Base-by-base conservation (phyloP, 2,113 vertebrate genomes). In the Ceratotherium simum region DNA sequence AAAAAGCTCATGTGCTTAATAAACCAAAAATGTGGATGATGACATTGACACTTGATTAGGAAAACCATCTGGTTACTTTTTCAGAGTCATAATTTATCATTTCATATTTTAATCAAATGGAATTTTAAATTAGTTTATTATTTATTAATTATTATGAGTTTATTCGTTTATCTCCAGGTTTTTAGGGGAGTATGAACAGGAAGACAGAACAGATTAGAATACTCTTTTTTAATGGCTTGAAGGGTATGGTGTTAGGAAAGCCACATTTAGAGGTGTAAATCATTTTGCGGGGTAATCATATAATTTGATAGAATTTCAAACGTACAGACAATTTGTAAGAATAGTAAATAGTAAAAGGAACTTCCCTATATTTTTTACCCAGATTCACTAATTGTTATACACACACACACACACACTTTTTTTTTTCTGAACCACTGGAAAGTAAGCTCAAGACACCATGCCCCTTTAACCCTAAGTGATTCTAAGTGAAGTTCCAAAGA, bases 221-320 rank as follows among this genome's bases (percentile, higher is more conserved):
- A 6, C 12, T 39, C 60, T 73, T 70, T 81, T 36, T n/a, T 46
- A 27, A 25, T 60, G 21, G 39, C 20, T 58, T 65, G 10, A 60
- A 67, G 10, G 62, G 18, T 36, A 16, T 64, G 20, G 42, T 75
- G 8, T 92, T 39, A 80, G 39, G 23, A 62, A 58, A 78, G 75
- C 3, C 8, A 18, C 6, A 60, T 27, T 67, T 91, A 76, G 69
- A 97, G 42, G 82, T 39, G 8, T 7, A 39, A 5, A 64, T 93
- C 1, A 51, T 86, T 69, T 91, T 70, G 25, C 25, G 39, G 23
- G 31, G 56, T 64, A 90, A 62, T 64, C 3, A 76, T 85, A 80
- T 76, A 89, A 90, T 48, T 70, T 76, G 25, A 86, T 70, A 72
- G 10, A 87, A 90, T 86, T 92, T 95, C 29, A 80, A 69, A 89